Evolutionary conservation across 2,888 invertebrate species (phyloP).

Genomic region (Ennomos erosarius): DNA sequence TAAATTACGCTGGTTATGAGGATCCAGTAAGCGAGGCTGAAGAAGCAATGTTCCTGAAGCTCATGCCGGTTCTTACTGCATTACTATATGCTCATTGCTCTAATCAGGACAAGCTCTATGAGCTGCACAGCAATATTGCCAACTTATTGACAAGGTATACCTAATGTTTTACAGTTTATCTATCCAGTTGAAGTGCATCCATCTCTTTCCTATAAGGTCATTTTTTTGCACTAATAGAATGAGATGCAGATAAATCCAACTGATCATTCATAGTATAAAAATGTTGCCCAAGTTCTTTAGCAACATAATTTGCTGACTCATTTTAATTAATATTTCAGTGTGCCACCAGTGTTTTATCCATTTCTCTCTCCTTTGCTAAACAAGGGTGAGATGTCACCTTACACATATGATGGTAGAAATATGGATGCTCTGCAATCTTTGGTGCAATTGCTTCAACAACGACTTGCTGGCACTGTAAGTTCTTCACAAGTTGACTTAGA

Average conservation of each 20-base stretch:
- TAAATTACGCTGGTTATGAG: constrained; percentile 78
- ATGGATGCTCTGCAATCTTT: constrained; percentile 91
- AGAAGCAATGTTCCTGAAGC: constrained; percentile 88
- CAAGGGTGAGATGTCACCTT: constrained; percentile 73
- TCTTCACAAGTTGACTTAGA: background rate
- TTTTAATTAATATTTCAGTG: constrained; percentile 80
- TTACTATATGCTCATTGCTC: constrained; percentile 87
- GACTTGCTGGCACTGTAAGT: constrained; percentile 84
- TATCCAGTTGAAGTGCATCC: no score
- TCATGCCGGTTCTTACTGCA: constrained; percentile 90
- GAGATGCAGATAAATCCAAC: no score
- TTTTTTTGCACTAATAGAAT: no score
- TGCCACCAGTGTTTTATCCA: constrained; percentile 90
- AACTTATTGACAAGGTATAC: constrained; percentile 90
- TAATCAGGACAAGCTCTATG: constrained; percentile 86
- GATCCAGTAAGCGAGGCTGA: constrained; percentile 86
- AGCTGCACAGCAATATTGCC: constrained; percentile 91
- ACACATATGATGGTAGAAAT: constrained; percentile 89
- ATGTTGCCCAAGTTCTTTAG: no score
- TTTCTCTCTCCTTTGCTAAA: constrained; percentile 87
- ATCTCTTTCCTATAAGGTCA: no score
- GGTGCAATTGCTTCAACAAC: constrained; percentile 88
- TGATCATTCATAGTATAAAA: no score
- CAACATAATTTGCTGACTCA: no score
- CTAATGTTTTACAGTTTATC: no score